Evolutionary conservation across 2,113 vertebrate genomes (phyloP), one percentile per base, ranked within the genome.

Genomic region (Etia nguti): DNA sequence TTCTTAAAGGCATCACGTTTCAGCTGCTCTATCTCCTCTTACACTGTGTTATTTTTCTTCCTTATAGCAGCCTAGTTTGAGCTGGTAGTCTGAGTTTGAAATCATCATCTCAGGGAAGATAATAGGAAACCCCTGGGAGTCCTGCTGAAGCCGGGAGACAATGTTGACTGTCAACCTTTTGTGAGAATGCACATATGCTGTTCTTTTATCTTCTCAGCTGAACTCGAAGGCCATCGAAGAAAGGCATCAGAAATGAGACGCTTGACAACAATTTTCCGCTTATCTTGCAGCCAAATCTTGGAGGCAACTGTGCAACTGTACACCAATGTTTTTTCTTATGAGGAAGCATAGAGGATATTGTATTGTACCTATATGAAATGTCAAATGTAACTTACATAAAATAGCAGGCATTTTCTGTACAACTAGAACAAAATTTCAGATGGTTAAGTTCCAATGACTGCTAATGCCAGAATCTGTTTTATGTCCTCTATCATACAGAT

Each of bases 41-140:
- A 1, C 70, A 3, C 62, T 18, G 65, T 31, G 81, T 73, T 57
- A 80, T 82, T n/a, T 29, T 86, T 89, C 82, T 84, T 75, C 20
- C 43, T 85, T 86, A 86, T 80, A 83, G 22, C 10, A 29, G 57
- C 80, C 89, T 29, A 16, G 89, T 50, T 79, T 87, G 79, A 90
- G 82, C 62, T 20, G 26, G 11, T 68, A n/a, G 87, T 48, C 79
- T 50, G 89, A 68, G 86, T 88, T 90, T 90, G 82, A 84, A 92
- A 91, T 79, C 68, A 36, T 93, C 88, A 87, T 48, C 84, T 85
- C 52, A 5, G 50, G 38, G 79, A 91, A 88, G 87, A 91, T 94
- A 94, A 94, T 95, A 83, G 88, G 65, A 92, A 88, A 92, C 92
- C 84, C 86, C 68, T 29, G 73, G 88, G 92, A 93, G 90, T 86